Evolutionary conservation across 2,888 invertebrate species (phyloP).

Genomic region (Coelinius sp.): DNA sequence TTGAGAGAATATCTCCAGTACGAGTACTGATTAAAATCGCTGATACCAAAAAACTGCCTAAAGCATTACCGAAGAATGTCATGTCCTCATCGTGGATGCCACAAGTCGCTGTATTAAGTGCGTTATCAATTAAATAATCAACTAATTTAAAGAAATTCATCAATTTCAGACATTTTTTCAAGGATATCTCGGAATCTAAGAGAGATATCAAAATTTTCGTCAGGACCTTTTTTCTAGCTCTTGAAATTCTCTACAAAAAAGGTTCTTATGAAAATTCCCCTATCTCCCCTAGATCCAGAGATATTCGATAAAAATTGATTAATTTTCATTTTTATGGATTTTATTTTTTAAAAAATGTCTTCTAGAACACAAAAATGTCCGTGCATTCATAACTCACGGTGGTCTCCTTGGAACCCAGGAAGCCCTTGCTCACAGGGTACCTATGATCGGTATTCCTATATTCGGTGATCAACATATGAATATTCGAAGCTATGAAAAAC

Average conservation of each 20-base stretch:
- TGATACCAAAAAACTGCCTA: slow-evolving; percentile 55
- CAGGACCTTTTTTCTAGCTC: too few relatives aligned
- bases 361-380: slow-evolving; percentile 59
- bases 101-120: slow-evolving; percentile 60
- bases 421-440: slow-evolving; percentile 56
- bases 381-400: slow-evolving; percentile 62
- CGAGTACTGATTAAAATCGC: slow-evolving; percentile 62
- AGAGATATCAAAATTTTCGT: too few relatives aligned
- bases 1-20: slow-evolving; percentile 60
- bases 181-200: too few relatives aligned
- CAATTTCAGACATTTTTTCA: too few relatives aligned
- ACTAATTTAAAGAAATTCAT: not conserved
- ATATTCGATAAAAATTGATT: too few relatives aligned
- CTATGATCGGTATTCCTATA: slow-evolving; percentile 60
- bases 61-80: slow-evolving; percentile 62
- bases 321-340: too few relatives aligned
- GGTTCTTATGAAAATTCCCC: too few relatives aligned
- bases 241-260: too few relatives aligned
- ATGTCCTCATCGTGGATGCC: slow-evolving; percentile 60
- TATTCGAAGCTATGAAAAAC: slow-evolving; percentile 41
- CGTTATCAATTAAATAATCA: not conserved
- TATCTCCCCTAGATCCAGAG: too few relatives aligned
- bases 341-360: not conserved
- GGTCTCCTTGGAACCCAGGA: slow-evolving; percentile 60
- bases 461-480: slow-evolving; percentile 61